Base-by-base conservation (phyloP, 1,140 invertebrate genomes). In the Chironomus tepperi region DNA sequence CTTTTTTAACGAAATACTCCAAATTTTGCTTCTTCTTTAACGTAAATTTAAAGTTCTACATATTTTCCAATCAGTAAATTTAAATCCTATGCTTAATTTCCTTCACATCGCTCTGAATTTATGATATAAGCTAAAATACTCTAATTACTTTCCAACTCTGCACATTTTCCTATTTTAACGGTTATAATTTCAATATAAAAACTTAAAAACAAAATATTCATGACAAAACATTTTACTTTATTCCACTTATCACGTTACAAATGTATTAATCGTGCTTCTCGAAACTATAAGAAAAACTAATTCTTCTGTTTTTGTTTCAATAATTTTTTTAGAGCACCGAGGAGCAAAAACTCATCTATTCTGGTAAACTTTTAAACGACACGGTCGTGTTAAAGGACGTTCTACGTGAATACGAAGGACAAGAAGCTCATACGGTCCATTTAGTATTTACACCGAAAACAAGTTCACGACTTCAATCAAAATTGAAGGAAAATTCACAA, bases 291-390 rank as follows among this genome's bases (percentile, higher is more conserved):
- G 1, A 34, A 34, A 34, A 57, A 57, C 47, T 57, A 9, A 18
- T 19, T 70, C 65, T 70, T 19, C 19, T 70, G 7, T 18, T 19
- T 19, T 19, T 67, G n/a, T 67, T 67, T 70, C 74, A 1, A 42
- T 80, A 78, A 77, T 78, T 77, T 80, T 85, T 85, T 16, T 82
- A 94, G 93, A 88, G 87, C 80, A 87, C 87, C 74, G 86, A 89
- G 75, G 91, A 93, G 77, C 93, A 95, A 79, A 94, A 93, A 82
- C 84, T 97, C 0, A 96, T 96, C 78, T 96, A 96, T 83, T 95
- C 92, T 8, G 94, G 94, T n/a, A 91, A 93, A 79, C 83, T 96
- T 12, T 81, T 97, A 73, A 89, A 87, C 64, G 93, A 97, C 81
- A 85, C 88, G 43, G 84, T 88, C 34, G 86, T 88, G 74, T 80